Evolutionary conservation across 2,888 invertebrate genomes (phyloP).

Genomic region (Arge pagana): DNA sequence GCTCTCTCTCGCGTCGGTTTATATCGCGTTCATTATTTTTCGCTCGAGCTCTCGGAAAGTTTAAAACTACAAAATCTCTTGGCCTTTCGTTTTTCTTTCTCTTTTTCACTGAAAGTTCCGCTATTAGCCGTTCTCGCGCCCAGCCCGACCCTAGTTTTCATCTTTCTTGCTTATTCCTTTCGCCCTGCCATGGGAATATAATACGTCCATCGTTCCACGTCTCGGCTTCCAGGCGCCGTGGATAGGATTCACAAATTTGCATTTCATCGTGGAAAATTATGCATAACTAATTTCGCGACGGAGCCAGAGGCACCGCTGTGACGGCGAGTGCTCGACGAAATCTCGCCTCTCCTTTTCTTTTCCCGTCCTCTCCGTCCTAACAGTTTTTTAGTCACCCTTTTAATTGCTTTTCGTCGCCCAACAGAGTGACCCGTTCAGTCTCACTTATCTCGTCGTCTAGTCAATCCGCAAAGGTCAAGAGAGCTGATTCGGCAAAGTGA

Average conservation of each 20-base stretch:
- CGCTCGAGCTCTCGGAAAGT: not conserved
- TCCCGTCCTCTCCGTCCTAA: not conserved
- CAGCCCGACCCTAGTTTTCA: not conserved
- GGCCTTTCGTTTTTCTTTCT: not conserved
- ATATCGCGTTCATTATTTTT: not conserved
- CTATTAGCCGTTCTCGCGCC: not conserved
- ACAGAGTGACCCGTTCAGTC: constrained; percentile 1
- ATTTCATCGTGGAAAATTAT: constrained; percentile 28
- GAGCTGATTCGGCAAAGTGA: too few relatives aligned
- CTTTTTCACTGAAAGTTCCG: not conserved
- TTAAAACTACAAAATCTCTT: not conserved
- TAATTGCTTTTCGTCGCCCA: constrained; percentile 1
- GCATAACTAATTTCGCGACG: constrained; percentile 27
- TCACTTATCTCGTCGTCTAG: too few relatives aligned
- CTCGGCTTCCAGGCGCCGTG: constrained; percentile 14
- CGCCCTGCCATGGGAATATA: not conserved
- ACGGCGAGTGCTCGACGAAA: not conserved
- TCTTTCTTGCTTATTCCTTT: constrained; percentile 6
- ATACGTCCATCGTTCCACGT: constrained; percentile 2
- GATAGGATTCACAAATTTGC: constrained; percentile 13
- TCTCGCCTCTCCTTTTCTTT: not conserved
- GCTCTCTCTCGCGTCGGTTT: too few relatives aligned
- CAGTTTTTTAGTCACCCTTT: not conserved
- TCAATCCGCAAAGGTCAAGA: too few relatives aligned
- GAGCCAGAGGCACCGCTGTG: constrained; percentile 3